Base-by-base conservation (phyloP, 2,797 vertebrate species). In the Galaxias olidus region DNA sequence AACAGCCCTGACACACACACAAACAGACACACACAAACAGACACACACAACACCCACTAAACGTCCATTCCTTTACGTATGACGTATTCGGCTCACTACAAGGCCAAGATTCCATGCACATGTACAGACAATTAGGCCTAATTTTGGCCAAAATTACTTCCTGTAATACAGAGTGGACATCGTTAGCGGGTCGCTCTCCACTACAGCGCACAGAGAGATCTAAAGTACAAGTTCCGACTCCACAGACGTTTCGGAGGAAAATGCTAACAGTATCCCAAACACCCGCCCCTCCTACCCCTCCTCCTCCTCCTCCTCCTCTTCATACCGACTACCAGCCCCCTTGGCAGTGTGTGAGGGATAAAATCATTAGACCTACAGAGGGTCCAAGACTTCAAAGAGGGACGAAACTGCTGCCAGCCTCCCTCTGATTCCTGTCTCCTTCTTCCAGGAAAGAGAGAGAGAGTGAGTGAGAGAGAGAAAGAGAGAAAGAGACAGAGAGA, bases 101-200 rank as follows among this genome's bases (percentile, higher is more conserved):
- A 69, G 76, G 71, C 79, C 85, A 90, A 92, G 92, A 83, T 81
- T 86, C 80, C 80, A 86, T 91, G 79, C 84, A 89, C 88, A 84
- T 87, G 84, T 90, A 90, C 73, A 74, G 78, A 87, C 79, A 88
- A 90, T 93, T 91, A 92, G 73, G 87, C 72, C 73, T 91, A 87
- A 92, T 93, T 92, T 91, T 84, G 89, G 82, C 75, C 77, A 75
- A 92, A 93, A 92, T 87, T 93, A 85, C 82, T 93, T 91, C 88
- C 88, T 80, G 81, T 78, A 82, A 88, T 89, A 84, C 88, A 87
- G 87, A 81, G 74, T 80, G 82, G 86, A 84, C 83, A 87, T 89
- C 85, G 90, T 88, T 91, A 90, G 82, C 61, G 56, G 74, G 84
- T 81, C 44, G 66, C 81, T 91, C 82, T 89, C 74, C 69, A 81